phyloP scores from a whole-genome alignment of 2,113 vertebrate genomes.

The Narcine bancroftii region DNA sequence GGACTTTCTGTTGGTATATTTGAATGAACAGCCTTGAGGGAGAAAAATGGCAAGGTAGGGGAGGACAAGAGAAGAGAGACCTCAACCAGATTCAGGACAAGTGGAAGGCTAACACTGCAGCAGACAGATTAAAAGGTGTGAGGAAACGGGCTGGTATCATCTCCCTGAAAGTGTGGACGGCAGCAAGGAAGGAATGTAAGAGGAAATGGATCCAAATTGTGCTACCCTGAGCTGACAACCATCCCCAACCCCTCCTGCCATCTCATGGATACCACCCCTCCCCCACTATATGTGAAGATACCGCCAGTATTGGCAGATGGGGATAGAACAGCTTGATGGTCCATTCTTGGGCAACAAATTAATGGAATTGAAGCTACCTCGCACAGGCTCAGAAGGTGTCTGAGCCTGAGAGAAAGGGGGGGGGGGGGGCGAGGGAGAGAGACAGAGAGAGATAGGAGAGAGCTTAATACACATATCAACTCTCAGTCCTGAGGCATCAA shows the following conservation, averaged over 20 bases:
- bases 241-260: background rate
- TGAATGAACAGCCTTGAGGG: background rate
- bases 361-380: constrained; percentile 56
- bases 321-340: constrained; percentile 37
- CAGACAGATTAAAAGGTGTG: background rate
- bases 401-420: background rate
- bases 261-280: background rate
- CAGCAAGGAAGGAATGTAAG: background rate
- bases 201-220: background rate
- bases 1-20: background rate
- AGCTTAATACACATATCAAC: constrained; percentile 28
- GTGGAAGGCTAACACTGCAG: background rate
- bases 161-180: background rate
- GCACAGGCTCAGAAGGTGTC: constrained; percentile 40
- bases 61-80: background rate
- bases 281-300: background rate
- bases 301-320: background rate
- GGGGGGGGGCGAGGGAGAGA: constrained; percentile 11
- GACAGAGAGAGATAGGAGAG: background rate
- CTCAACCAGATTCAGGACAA: background rate
- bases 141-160: background rate
- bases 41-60: background rate
- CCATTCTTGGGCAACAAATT: constrained; percentile 51
- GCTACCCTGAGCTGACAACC: background rate
- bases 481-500: background rate